phyloP scores from a whole-genome alignment of 1,140 invertebrate genomes.

The Eurytemora carolleeae region DNA sequence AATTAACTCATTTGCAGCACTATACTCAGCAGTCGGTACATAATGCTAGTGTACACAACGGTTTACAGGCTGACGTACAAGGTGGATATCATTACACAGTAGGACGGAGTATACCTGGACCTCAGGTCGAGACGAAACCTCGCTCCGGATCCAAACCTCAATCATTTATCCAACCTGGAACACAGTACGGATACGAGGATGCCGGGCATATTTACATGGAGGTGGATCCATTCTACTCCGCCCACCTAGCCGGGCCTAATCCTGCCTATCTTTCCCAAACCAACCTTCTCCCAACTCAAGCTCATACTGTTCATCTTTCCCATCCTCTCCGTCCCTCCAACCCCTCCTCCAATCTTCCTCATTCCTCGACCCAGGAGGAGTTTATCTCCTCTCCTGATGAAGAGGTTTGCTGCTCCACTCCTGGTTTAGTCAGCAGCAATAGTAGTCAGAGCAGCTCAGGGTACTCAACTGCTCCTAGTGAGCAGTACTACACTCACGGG shows the following conservation, averaged over 20 bases:
- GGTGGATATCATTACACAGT: no score
- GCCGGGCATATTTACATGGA: not conserved
- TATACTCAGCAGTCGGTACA: no score
- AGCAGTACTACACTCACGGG: no score
- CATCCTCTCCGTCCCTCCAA: no score
- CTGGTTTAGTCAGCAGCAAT: not conserved
- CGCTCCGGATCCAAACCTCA: not conserved
- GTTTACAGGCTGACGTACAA: no score
- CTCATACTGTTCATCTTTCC: no score
- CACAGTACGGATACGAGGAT: not conserved
- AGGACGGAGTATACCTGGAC: not conserved
- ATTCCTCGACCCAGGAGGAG: not conserved
- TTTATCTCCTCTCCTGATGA: not conserved
- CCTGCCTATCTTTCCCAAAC: no score
- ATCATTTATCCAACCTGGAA: not conserved
- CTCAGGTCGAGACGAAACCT: not conserved
- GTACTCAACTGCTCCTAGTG: not conserved
- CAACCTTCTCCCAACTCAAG: no score
- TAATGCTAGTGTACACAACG: no score
- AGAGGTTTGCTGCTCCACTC: not conserved
- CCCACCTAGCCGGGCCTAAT: no score
- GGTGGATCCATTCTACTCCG: not conserved
- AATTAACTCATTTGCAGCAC: no score
- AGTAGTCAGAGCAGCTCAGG: not conserved
- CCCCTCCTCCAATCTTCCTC: no score